phyloP scores from a whole-genome alignment of 2,113 vertebrate species.

The Peromyscus leucopus region DNA sequence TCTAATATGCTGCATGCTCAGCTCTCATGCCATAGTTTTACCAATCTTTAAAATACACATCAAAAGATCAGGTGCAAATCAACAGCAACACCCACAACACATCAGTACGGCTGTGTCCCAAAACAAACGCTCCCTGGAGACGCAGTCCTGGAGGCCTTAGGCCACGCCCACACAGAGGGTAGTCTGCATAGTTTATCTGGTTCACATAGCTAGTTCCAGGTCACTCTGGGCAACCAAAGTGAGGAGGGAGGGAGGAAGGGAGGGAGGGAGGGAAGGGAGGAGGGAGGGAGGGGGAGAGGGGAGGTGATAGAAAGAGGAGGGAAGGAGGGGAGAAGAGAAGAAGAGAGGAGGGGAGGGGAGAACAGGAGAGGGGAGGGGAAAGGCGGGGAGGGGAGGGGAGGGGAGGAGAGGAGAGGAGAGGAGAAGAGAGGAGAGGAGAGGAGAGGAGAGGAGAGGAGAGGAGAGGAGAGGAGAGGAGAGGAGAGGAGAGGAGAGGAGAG shows the following conservation, averaged over 20 bases:
- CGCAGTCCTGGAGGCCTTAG: not conserved
- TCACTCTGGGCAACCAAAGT: not conserved
- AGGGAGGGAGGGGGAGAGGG: accelerated
- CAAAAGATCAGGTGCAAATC: not conserved
- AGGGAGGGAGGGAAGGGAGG: accelerated
- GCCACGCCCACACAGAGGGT: not conserved
- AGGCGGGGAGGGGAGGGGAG: accelerated
- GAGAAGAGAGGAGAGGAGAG: accelerated
- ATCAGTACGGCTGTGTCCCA: not conserved
- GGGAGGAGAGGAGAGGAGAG: no score
- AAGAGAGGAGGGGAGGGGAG: accelerated
- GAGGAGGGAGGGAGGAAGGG: not conserved
- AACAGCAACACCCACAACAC: not conserved
- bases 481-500: accelerated
- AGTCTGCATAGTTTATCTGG: not conserved
- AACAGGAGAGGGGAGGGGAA: no score
- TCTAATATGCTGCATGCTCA: not conserved
- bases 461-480: no score
- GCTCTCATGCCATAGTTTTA: not conserved
- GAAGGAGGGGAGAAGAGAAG: no score
- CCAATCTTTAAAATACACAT: not conserved
- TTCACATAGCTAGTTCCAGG: not conserved
- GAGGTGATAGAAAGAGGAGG: not conserved
- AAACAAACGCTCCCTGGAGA: not conserved
- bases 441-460: accelerated